phyloP scores from a whole-genome alignment of 2,797 vertebrate genomes.

The Alcedo atthis region DNA sequence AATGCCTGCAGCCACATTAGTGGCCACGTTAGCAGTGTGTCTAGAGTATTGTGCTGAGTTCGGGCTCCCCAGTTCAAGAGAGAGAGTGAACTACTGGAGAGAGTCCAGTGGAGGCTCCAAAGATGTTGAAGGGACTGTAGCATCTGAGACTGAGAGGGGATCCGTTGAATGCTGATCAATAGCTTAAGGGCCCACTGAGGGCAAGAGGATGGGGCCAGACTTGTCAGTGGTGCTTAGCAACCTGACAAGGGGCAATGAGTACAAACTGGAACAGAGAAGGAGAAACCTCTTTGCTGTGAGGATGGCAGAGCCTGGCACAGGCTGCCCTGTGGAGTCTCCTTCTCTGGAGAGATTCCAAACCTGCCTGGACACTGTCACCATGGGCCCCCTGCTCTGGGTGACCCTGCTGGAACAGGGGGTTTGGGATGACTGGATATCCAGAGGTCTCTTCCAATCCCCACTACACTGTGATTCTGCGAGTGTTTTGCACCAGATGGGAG shows the following conservation, averaged over 20 bases:
- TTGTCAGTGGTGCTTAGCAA: too few species aligned
- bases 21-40: too few species aligned
- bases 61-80: too few species aligned
- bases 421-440: not conserved
- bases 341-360: not conserved
- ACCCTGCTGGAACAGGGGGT: not conserved
- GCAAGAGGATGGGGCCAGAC: not conserved
- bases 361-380: not conserved
- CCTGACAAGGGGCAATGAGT: not conserved
- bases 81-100: too few species aligned
- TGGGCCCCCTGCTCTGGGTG: not conserved
- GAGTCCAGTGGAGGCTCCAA: too few species aligned
- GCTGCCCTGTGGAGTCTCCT: not conserved
- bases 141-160: not conserved
- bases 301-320: not conserved
- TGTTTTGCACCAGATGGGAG: not conserved
- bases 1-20: not conserved
- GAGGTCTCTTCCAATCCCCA: not conserved
- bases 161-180: not conserved
- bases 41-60: too few species aligned
- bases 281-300: not conserved
- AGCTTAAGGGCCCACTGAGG: too few species aligned
- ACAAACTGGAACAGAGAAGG: not conserved
- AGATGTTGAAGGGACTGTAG: too few species aligned
- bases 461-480: not conserved